Evolutionary conservation across 1,140 invertebrate species (phyloP).

Genomic region (Drosophila tropicalis): DNA sequence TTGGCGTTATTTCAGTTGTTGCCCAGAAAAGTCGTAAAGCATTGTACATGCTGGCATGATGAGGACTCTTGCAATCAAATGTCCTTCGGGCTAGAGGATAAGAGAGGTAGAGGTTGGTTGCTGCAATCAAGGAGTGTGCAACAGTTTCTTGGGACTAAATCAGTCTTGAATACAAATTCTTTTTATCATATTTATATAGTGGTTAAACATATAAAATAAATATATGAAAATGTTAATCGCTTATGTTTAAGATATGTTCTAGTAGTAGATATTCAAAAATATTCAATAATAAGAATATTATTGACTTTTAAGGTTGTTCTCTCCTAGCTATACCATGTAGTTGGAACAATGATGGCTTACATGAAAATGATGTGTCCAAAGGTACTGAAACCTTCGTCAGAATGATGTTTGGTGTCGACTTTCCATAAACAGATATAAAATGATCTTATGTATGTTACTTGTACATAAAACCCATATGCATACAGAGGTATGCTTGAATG

Average conservation of each 20-base stretch:
- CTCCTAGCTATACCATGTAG: no score
- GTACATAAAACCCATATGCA: neutral
- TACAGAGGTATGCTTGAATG: neutral
- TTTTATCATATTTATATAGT: neutral
- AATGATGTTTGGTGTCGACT: neutral
- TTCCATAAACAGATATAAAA: neutral
- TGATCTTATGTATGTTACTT: neutral
- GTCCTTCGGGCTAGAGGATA: neutral
- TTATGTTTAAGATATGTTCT: no score
- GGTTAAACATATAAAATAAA: no score
- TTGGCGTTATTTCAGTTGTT: conserved; percentile 8
- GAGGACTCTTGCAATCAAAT: conserved; percentile 11
- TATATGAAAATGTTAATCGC: no score
- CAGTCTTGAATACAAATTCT: conserved; percentile 3
- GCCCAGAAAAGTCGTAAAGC: conserved; percentile 10
- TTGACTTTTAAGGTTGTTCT: no score
- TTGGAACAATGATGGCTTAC: no score
- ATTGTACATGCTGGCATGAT: conserved; percentile 7
- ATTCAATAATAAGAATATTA: no score
- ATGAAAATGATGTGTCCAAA: no score
- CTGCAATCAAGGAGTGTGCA: conserved; percentile 20
- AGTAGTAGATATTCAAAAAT: no score
- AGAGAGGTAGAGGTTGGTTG: no score
- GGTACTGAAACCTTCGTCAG: no score
- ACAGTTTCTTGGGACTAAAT: conserved; percentile 9